Evolutionary conservation across 2,888 invertebrate genomes (phyloP).

Genomic region (Brassicogethes aeneus): DNA sequence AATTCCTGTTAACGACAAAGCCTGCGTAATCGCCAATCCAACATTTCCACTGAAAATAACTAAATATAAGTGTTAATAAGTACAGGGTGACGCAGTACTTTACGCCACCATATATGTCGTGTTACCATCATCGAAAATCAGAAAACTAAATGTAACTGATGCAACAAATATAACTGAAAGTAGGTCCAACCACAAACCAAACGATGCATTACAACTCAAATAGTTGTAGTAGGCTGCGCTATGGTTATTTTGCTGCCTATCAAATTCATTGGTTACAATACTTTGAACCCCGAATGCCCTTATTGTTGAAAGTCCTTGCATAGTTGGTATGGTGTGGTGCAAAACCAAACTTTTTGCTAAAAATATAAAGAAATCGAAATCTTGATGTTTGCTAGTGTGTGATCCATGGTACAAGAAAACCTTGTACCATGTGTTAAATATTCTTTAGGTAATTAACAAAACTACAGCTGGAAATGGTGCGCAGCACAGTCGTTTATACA

Average conservation of each 20-base stretch:
- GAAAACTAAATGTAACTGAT: slow-evolving; percentile 51
- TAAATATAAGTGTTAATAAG: slow-evolving; percentile 10
- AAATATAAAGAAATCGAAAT: too few species aligned
- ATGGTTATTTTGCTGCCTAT: slow-evolving; percentile 53
- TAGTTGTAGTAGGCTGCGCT: slow-evolving; percentile 64
- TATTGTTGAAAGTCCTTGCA: slow-evolving; percentile 66
- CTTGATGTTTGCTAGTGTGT: too few species aligned
- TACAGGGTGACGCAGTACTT: too few species aligned
- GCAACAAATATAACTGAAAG: slow-evolving; percentile 54
- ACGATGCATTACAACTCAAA: slow-evolving; percentile 51
- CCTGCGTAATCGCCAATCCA: slow-evolving; percentile 68
- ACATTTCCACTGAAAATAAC: slow-evolving; percentile 24
- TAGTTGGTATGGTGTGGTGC: slow-evolving; percentile 59
- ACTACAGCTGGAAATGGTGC: too few species aligned
- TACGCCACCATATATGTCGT: too few species aligned
- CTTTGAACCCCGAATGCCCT: slow-evolving; percentile 56
- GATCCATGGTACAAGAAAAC: too few species aligned
- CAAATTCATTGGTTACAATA: slow-evolving; percentile 50
- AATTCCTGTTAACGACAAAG: slow-evolving; percentile 62
- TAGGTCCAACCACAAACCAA: slow-evolving; percentile 58
- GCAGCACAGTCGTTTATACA: too few species aligned
- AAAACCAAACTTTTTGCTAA: slow-evolving; percentile 68
- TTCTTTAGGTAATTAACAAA: too few species aligned
- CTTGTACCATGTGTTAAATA: too few species aligned
- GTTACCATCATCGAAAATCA: slow-evolving; percentile 48